These are phyloP conservation scores for Linnaemya vulpina DNA, from an alignment of 2,888 invertebrate species.

Conservation along the genomic window DNA sequence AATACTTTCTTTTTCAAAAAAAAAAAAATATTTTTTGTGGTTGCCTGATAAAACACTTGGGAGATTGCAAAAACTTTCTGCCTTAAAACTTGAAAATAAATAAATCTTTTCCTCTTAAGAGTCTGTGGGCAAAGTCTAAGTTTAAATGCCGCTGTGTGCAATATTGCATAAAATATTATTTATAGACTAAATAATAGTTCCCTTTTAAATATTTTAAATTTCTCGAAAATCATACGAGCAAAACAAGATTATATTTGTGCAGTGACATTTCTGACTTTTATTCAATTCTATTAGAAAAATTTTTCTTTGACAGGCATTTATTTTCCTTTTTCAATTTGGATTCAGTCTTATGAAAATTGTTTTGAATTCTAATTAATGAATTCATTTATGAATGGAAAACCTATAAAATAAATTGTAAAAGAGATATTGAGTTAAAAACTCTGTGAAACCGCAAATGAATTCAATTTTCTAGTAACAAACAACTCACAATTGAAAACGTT, in stretches of 20 bases:
- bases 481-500: background rate
- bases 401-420: background rate
- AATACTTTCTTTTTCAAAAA: slow-evolving; percentile 2
- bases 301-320: slow-evolving; percentile 1
- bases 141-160: slow-evolving; percentile 6
- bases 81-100: background rate
- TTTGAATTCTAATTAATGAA: slow-evolving; percentile 50
- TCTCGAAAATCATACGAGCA: background rate
- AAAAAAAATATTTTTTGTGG: slow-evolving; percentile 12
- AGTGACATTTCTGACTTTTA: background rate
- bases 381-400: slow-evolving; percentile 22
- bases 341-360: background rate
- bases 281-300: slow-evolving; percentile 6
- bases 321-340: background rate
- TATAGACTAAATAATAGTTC: background rate
- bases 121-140: background rate
- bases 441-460: slow-evolving; percentile 40
- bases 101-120: background rate
- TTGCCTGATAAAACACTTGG: slow-evolving; percentile 13
- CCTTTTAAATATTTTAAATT: background rate
- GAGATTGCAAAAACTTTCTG: slow-evolving; percentile 3
- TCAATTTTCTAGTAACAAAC: slow-evolving; percentile 32
- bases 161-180: background rate
- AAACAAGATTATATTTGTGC: background rate
- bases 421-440: slow-evolving; percentile 14